phyloP scores from a whole-genome alignment of 2,888 invertebrate genomes.

The Agrotis segetum region DNA sequence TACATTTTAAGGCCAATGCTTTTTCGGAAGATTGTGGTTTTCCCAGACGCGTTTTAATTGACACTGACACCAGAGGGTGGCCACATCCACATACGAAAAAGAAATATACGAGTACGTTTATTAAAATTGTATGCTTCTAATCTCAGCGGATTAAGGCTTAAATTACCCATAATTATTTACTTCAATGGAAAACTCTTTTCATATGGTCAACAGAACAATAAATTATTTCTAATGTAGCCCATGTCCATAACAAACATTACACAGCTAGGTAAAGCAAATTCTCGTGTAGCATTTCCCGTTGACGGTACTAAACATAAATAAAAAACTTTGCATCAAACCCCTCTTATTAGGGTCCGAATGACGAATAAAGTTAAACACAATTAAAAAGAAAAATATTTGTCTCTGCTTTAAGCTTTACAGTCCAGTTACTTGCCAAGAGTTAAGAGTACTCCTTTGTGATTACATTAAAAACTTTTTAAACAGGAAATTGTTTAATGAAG shows the following conservation, averaged over 20 bases:
- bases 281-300: constrained; percentile 6
- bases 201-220: neutral
- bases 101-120: too few relatives aligned
- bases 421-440: constrained; percentile 6
- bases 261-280: constrained; percentile 1
- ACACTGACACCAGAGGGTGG: too few relatives aligned
- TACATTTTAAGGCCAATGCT: too few relatives aligned
- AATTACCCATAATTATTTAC: too few relatives aligned
- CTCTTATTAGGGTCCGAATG: constrained; percentile 17
- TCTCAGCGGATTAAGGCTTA: too few relatives aligned
- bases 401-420: constrained; percentile 4
- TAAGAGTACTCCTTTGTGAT: constrained; percentile 8
- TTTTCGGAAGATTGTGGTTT: too few relatives aligned
- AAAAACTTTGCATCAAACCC: constrained; percentile 23
- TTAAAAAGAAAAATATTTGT: constrained; percentile 25
- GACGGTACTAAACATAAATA: constrained; percentile 18
- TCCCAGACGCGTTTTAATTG: too few relatives aligned
- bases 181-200: too few relatives aligned
- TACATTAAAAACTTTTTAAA: constrained; percentile 14
- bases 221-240: neutral
- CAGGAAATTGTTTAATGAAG: neutral
- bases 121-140: too few relatives aligned
- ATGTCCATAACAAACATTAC: neutral
- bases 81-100: too few relatives aligned
- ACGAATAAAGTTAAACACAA: constrained; percentile 32